Percentiles rank a stretch among this genome's conserved stretches.
Evolutionary conservation across 2,888 invertebrate species (phyloP).

Genomic region (Piscicola geometra): DNA sequence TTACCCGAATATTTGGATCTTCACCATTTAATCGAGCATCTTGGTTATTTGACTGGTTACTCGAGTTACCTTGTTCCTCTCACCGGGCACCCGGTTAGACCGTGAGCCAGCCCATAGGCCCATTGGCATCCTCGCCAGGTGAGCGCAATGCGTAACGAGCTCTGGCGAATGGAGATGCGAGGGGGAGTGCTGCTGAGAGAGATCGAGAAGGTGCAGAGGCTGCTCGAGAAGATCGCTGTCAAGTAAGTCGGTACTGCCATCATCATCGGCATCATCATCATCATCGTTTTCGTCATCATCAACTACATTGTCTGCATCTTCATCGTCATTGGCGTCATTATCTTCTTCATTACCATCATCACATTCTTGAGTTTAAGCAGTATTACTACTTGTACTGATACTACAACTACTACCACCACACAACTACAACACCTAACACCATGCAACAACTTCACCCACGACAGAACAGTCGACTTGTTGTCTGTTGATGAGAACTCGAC

Average conservation of each 20-base stretch:
- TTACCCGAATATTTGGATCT: no score
- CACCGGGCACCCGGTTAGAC: no score
- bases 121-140: neutral
- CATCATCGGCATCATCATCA: neutral
- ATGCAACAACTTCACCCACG: neutral
- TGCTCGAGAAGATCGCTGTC: constrained; percentile 31
- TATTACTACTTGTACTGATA: neutral
- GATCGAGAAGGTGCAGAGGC: constrained; percentile 20
- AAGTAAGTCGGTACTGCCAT: constrained; percentile 20
- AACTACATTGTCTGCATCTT: no score
- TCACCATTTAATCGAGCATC: no score
- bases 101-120: no score
- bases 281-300: neutral
- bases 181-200: constrained; percentile 21
- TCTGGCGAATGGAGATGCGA: constrained; percentile 29
- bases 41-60: no score
- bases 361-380: no score
- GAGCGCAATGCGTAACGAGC: constrained; percentile 26
- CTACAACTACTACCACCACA: neutral
- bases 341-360: neutral
- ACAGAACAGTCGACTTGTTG: constrained; percentile 26
- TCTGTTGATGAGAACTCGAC: constrained; percentile 1
- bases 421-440: neutral
- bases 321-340: no score
- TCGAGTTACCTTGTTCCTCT: no score